A percentile compares a stretch with the other conserved stretches of the same genome.
These are phyloP conservation scores for Noctua pronuba DNA, from an alignment of 2,888 invertebrate species.

Conservation along the genomic window DNA sequence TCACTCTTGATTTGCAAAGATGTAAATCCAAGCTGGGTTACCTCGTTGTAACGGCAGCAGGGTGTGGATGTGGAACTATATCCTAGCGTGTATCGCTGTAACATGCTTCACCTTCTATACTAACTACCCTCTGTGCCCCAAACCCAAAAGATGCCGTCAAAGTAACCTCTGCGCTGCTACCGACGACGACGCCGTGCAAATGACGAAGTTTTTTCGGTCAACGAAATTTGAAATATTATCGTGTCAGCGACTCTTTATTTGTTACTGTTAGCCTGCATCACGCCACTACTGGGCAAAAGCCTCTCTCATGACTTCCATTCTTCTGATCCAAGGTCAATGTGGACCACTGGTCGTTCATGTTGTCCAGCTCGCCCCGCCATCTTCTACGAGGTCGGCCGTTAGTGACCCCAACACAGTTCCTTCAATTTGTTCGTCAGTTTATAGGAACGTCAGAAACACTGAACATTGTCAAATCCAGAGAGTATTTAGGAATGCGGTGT, in stretches of 20 bases:
- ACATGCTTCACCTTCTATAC: not conserved
- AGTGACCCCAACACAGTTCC: slow-evolving; percentile 64
- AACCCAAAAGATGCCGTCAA: not conserved
- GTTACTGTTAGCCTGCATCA: not conserved
- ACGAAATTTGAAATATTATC: not conserved
- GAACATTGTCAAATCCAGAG: slow-evolving; percentile 57
- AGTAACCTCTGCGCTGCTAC: not conserved
- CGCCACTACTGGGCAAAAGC: not conserved
- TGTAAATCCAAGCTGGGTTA: not conserved
- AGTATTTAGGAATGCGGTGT: slow-evolving; percentile 46
- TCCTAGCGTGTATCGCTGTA: not conserved
- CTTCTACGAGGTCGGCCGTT: not conserved
- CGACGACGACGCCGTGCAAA: not conserved
- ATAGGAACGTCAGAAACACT: slow-evolving; percentile 57
- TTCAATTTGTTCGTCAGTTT: slow-evolving; percentile 49
- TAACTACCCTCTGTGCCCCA: not conserved
- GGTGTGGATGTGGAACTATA: not conserved
- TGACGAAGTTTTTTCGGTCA: too few species aligned
- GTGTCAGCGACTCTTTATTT: not conserved
- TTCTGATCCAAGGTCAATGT: not conserved
- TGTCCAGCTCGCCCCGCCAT: not conserved
- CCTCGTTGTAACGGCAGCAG: not conserved
- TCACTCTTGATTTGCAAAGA: not conserved
- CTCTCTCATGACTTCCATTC: not conserved
- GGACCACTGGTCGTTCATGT: not conserved